Evolutionary conservation across 1,140 invertebrate genomes (phyloP).

Genomic region (Spodoptera frugiperda): DNA sequence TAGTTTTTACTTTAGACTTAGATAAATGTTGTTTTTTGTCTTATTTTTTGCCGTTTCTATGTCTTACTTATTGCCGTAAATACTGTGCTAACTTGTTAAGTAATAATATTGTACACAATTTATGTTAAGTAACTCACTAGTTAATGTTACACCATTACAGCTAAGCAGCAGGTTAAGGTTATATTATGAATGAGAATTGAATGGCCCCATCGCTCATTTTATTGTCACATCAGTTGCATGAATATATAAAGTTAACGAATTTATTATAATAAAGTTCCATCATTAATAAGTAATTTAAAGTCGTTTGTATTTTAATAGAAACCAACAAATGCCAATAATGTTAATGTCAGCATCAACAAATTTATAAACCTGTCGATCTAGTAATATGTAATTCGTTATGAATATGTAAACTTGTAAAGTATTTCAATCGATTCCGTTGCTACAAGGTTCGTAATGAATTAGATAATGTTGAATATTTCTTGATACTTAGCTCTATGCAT

Average conservation of each 20-base stretch:
- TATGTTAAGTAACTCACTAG: not conserved
- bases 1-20: not conserved
- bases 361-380: constrained; percentile 28
- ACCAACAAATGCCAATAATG: constrained; percentile 27
- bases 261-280: constrained; percentile 4
- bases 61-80: no score
- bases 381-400: constrained; percentile 43
- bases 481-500: constrained; percentile 15
- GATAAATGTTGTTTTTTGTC: no score
- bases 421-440: constrained; percentile 61
- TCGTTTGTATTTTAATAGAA: constrained; percentile 17
- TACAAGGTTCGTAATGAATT: constrained; percentile 56
- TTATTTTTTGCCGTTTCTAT: no score
- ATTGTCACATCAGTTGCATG: not conserved
- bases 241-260: not conserved
- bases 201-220: constrained; percentile 5
- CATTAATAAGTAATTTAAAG: constrained; percentile 16
- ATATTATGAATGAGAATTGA: not conserved
- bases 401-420: constrained; percentile 49
- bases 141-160: constrained; percentile 27
- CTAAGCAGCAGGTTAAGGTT: constrained; percentile 16
- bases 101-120: no score
- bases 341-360: constrained; percentile 32
- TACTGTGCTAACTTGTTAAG: no score
- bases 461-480: constrained; percentile 43